Evolutionary conservation across 2,888 invertebrate genomes (phyloP), one percentile per base, ranked within the genome.

Genomic region (Deilephila elpenor): DNA sequence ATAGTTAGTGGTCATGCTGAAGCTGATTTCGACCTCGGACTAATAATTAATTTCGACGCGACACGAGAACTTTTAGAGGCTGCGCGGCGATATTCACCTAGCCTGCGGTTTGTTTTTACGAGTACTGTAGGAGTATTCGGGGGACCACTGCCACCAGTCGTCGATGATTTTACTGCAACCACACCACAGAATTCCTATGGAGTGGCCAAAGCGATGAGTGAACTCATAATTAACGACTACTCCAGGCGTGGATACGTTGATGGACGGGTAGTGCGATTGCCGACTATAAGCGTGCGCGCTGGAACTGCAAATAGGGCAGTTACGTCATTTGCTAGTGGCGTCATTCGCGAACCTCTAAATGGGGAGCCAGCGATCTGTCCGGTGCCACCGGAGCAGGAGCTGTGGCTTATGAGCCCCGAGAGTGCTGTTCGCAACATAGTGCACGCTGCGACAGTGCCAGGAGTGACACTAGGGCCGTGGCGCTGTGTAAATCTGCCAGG

Each of bases 1-100:
- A 81, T 91, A 11, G 93, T 94, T 37, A 93, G 93, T 75, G 93
- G 94, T 0, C 87, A 88, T 64, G 91, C 93, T 14, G 94, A 94
- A 83, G 81, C 79, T 0, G 89, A 93, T 75, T 91, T 93, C 73
- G 91, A 93, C 14, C 83, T 90, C 5, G 94, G 93, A 1, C 75
- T 92, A 70, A 84, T 83, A 72, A 90, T 91, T 4, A 94, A 94
- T 77, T 81, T 93, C 19, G 93, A 94, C 75, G 91, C 86, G 2
- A 93, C 93, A 11, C 84, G 93, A 25, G 82, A 86, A 0, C 84
- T 94, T 11, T 83, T 91, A 0, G 93, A 94, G 59, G 85, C 83
- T 6, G 86, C 88, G 0, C 84, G 93, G n/a, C 80, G 75, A 7
- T 78, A 78, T 59, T 83, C 84, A 4, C 87, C 88, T 0, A 32